phyloP scores from a whole-genome alignment of 2,113 vertebrate species.

The Strigops habroptila region DNA sequence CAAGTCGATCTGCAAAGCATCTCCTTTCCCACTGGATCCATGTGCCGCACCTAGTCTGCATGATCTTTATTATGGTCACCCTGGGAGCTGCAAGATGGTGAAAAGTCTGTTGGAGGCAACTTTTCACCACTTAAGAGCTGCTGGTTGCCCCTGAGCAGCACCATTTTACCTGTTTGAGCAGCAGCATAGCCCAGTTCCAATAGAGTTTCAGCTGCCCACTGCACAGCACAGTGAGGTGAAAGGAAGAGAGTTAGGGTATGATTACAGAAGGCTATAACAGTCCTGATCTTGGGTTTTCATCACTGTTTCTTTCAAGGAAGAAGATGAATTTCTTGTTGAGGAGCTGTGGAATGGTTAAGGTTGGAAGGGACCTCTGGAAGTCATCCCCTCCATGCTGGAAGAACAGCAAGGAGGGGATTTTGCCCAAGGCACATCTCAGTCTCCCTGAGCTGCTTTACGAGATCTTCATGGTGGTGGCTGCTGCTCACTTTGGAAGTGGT shows the following conservation, averaged over 20 bases:
- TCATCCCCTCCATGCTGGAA: background rate
- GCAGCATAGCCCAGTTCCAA: background rate
- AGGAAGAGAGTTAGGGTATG: background rate
- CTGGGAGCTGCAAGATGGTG: background rate
- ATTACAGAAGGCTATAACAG: background rate
- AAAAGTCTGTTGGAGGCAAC: background rate
- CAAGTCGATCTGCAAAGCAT: background rate
- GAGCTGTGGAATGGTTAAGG: background rate
- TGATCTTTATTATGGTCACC: background rate
- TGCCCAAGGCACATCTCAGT: fast-evolving
- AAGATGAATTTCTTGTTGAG: background rate
- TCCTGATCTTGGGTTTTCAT: background rate
- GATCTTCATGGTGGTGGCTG: background rate
- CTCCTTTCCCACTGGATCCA: background rate
- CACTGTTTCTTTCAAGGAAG: background rate
- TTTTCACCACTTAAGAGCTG: background rate
- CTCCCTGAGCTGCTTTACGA: background rate
- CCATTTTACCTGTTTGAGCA: background rate
- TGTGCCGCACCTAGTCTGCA: fast-evolving
- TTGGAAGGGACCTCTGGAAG: background rate
- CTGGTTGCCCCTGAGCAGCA: background rate
- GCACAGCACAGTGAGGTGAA: background rate
- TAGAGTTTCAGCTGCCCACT: background rate
- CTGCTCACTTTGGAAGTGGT: background rate
- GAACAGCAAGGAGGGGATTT: background rate